A percentile compares a stretch with the other conserved stretches of the same genome.
These are phyloP conservation scores for Ostrea edulis DNA, from an alignment of 1,140 invertebrate species.

Conservation along the genomic window DNA sequence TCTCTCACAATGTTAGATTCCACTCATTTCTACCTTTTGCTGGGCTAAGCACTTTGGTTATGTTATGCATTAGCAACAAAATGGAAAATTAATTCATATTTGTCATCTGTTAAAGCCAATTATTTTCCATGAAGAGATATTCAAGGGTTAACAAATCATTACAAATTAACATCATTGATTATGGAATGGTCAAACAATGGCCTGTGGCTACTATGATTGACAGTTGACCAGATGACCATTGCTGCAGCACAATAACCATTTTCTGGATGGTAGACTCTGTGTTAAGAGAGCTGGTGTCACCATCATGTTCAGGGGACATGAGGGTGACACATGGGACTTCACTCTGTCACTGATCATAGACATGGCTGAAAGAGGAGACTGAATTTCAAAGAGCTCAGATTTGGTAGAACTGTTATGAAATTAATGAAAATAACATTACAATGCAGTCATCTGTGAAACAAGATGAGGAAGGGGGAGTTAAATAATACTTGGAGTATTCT, in stretches of 20 bases:
- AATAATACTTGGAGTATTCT: background rate
- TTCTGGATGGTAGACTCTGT: slow-evolving; percentile 24
- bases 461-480: background rate
- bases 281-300: slow-evolving; percentile 8
- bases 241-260: background rate
- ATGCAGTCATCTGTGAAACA: background rate
- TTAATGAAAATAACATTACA: slow-evolving; percentile 24
- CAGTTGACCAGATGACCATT: slow-evolving; percentile 28
- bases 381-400: slow-evolving; percentile 19
- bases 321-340: background rate
- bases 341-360: background rate
- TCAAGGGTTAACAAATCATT: slow-evolving; percentile 14
- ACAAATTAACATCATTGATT: slow-evolving; percentile 35
- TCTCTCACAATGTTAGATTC: background rate
- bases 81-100: slow-evolving; percentile 13
- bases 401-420: slow-evolving; percentile 12
- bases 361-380: background rate
- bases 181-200: slow-evolving; percentile 11
- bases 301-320: background rate
- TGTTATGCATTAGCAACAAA: slow-evolving; percentile 3
- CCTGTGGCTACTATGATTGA: slow-evolving; percentile 12
- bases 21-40: background rate
- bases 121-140: slow-evolving; percentile 26
- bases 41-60: background rate
- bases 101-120: slow-evolving; percentile 21